Evolutionary conservation across 2,797 vertebrate species (phyloP), one percentile per base, ranked within the genome.

Genomic region (Margarornis squamiger): DNA sequence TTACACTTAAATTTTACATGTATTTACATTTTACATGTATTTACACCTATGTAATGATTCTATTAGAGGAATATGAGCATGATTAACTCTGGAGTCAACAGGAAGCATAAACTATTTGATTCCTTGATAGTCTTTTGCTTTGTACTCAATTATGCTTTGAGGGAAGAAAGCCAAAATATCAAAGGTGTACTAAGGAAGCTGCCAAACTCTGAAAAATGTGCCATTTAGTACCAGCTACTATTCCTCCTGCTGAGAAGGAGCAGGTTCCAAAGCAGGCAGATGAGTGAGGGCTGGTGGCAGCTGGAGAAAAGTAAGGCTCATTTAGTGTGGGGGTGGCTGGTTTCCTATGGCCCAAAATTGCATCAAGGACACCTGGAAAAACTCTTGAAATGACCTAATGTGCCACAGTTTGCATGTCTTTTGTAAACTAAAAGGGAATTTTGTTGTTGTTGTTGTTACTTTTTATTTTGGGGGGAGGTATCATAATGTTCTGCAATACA

Each of bases 341-440:
- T 72, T 71, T 91, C 20, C 41, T 11, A 45, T 7, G 30, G 30
- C 43, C 70, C 45, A 78, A 63, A 92, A 75, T 0, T 68, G 46
- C 58, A 86, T 27, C 24, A 83, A 41, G 10, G 71, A n/a, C 24
- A 78, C n/a, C 34, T 89, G 71, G n/a, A 73, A 90, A 89, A 73
- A 59, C 46, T 34, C 59, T 77, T 78, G 30, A 59, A 93, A 75
- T 89, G 3, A 55, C 27, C 13, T 57, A 36, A 58, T 39, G 12
- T 58, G 32, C 7, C 30, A 88, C 51, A 76, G 65, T 91, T 86
- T 88, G 48, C 30, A 12, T 38, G 81, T 81, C 81, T 89, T 90
- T 61, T 46, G 90, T 90, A 84, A 91, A 91, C 66, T 63, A 93
- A 97, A 95, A 97, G 54, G 49, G 71, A 72, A n/a, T 89, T 51